These are phyloP conservation scores for Regulus satrapa DNA, from an alignment of 2,113 vertebrate species.

Conservation along the genomic window DNA sequence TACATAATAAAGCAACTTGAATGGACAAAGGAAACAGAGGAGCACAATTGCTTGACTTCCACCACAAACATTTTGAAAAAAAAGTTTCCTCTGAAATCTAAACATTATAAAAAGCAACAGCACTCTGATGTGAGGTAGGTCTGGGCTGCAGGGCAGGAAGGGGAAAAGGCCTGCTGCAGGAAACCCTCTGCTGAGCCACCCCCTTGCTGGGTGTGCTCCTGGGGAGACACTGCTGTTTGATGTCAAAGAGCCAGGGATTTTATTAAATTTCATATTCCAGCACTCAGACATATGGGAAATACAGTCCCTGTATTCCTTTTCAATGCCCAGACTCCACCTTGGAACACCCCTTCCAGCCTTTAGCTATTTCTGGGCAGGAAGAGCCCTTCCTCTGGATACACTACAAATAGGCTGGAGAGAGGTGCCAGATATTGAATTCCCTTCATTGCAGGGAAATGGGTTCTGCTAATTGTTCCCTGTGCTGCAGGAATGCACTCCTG, in stretches of 20 bases:
- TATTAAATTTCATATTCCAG: not conserved
- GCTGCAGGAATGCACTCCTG: not conserved
- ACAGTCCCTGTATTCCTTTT: not conserved
- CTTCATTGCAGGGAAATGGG: not conserved
- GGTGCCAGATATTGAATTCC: not conserved
- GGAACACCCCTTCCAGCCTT: not conserved
- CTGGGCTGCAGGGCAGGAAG: slow-evolving; percentile 6
- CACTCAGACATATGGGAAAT: not conserved
- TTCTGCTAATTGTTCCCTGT: not conserved
- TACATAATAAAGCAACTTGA: not conserved
- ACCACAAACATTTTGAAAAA: slow-evolving; percentile 1
- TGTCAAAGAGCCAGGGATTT: not conserved
- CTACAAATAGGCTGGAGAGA: not conserved
- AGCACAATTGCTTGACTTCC: not conserved
- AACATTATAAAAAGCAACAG: not conserved
- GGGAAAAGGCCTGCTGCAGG: slow-evolving; percentile 40
- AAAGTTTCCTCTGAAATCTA: slow-evolving; percentile 15
- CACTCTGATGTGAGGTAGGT: not conserved
- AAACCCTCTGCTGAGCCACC: not conserved
- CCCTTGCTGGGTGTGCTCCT: not conserved
- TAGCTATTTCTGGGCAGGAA: slow-evolving; percentile 37
- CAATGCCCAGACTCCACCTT: not conserved
- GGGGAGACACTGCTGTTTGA: not conserved
- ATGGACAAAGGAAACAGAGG: not conserved
- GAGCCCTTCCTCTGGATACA: not conserved